Evolutionary conservation across 2,797 vertebrate genomes (phyloP), one percentile per base, ranked within the genome.

Genomic region (Lithobates pipiens): DNA sequence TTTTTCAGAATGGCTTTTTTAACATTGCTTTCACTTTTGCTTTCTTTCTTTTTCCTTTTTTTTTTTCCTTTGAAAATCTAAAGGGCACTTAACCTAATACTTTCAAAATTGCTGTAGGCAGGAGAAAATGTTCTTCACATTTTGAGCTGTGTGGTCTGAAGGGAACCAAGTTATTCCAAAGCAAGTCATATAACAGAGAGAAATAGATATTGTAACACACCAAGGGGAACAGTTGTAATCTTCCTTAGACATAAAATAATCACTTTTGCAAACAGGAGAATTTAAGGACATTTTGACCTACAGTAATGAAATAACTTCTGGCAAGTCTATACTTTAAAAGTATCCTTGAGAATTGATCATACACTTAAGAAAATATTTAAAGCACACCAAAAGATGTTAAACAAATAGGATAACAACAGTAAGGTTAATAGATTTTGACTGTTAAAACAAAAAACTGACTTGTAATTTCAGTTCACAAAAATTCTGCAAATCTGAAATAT

Each of bases 131-230:
- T 85, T 80, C 83, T 85, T 44, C 57, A 85, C 65, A 80, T 68
- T 75, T 68, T 80, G 15, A 85, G 70, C 29, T 80, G 57, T 65
- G 18, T 80, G 63, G 84, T 85, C 84, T 80, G 44, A 85, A 80
- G 84, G 84, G 84, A 85, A 80, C 77, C 18, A 57, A 75, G 70
- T 85, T 79, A 63, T 75, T 74, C 84, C 77, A 80, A 85, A 75
- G 77, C 71, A 67, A 85, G 84, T 80, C 77, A 85, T 85, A 79
- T 85, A 85, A 85, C 83, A 85, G 76, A 65, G 34, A 85, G 77
- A 85, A 85, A 80, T 80, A 85, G 84, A 85, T 85, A 85, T 85
- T 85, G 77, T 80, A 77, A 85, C 84, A 85, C 50, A 85, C 84
- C 84, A 85, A 85, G 84, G 71, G 84, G 84, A 85, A 80, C 70